These are phyloP conservation scores for Arremon brunneinucha DNA, from an alignment of 2,797 vertebrate species.

Conservation along the genomic window DNA sequence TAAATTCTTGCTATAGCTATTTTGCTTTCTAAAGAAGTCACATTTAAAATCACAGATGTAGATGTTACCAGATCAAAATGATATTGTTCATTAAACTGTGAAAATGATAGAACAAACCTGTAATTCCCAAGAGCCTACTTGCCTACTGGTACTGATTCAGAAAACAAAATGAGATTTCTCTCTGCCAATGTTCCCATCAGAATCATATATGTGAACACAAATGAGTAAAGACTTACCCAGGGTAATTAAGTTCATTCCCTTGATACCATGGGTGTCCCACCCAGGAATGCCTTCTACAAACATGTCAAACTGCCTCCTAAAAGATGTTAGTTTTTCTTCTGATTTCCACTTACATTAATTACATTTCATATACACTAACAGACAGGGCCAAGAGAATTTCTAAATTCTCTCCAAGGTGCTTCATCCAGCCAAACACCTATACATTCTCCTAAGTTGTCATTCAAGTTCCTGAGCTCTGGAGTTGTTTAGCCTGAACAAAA, in stretches of 20 bases:
- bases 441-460: background rate
- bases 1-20: background rate
- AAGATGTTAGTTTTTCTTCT: background rate
- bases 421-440: background rate
- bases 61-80: background rate
- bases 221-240: background rate
- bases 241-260: background rate
- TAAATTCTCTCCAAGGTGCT: background rate
- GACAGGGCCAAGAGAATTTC: background rate
- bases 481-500: background rate
- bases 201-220: background rate
- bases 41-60: background rate
- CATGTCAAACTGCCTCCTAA: background rate
- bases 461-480: background rate
- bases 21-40: background rate
- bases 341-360: background rate
- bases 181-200: background rate
- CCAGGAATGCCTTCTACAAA: background rate
- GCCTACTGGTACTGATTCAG: background rate
- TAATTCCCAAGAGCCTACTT: background rate
- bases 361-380: background rate
- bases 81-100: background rate
- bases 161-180: background rate
- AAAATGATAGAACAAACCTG: background rate
- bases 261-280: background rate